Conservation (phyloP, 2,797 vertebrate species). For the Alfaro cultratus region DNA sequence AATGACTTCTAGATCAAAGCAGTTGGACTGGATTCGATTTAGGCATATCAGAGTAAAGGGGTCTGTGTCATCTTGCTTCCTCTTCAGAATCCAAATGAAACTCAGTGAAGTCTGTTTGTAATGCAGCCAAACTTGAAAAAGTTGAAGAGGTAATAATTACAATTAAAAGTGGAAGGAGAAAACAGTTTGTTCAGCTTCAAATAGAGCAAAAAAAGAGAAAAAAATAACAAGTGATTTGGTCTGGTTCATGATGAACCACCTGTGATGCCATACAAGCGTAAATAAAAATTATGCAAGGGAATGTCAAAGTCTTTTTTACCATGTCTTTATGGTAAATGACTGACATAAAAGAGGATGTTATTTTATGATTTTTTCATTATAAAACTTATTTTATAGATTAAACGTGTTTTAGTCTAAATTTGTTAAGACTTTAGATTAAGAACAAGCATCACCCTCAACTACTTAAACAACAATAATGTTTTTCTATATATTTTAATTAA, state of each 20-base stretch:
- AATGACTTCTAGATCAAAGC: not conserved
- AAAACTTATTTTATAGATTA: not conserved
- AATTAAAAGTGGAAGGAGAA: not conserved
- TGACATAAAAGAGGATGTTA: no score
- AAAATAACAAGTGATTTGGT: not conserved
- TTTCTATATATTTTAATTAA: not conserved
- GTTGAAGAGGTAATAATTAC: not conserved
- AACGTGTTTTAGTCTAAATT: not conserved
- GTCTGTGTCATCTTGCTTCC: no score
- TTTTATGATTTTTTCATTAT: not conserved
- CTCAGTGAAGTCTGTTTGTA: not conserved
- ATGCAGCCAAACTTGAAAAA: not conserved
- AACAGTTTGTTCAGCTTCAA: not conserved
- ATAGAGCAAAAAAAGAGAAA: not conserved
- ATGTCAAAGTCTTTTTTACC: not conserved
- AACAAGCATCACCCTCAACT: not conserved
- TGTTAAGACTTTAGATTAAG: not conserved
- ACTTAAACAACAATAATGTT: not conserved
- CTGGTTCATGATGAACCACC: not conserved
- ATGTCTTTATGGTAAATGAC: not conserved
- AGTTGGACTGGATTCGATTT: not conserved
- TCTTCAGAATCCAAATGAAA: not conserved
- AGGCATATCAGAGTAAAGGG: not conserved
- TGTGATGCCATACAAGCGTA: constrained; percentile 35
- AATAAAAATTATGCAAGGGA: not conserved